A percentile compares a stretch with the other conserved stretches of the same genome.
phyloP scores from a whole-genome alignment of 1,140 invertebrate species.

The Diuraphis noxia region DNA sequence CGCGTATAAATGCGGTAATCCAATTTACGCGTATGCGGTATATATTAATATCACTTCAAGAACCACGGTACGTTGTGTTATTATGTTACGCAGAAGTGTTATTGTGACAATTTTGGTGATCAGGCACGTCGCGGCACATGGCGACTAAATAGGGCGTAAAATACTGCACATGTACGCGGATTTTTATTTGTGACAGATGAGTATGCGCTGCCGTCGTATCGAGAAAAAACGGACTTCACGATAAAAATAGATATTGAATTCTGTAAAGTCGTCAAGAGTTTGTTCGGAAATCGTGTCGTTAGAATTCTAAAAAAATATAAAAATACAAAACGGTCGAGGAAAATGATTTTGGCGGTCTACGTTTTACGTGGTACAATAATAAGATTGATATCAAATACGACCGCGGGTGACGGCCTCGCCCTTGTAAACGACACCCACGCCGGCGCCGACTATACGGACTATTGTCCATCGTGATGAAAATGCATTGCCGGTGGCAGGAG shows the following conservation, averaged over 20 bases:
- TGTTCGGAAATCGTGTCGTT: neutral
- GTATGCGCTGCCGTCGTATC: neutral
- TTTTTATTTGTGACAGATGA: neutral
- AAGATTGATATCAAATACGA: neutral
- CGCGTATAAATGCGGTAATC: neutral
- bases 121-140: neutral
- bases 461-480: neutral
- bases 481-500: too few species aligned
- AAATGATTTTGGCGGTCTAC: neutral
- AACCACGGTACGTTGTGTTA: neutral
- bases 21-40: neutral
- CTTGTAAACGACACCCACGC: constrained; percentile 10
- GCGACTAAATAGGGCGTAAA: neutral
- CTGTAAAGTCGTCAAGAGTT: too few species aligned
- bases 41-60: neutral
- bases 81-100: neutral
- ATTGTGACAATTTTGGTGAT: neutral
- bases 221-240: neutral
- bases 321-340: neutral
- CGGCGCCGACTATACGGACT: neutral
- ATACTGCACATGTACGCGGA: neutral
- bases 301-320: neutral
- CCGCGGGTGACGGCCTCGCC: neutral
- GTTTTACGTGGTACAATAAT: neutral
- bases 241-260: neutral